Conservation (phyloP, 1,140 invertebrate species). For the Plectrocnemia conspersa region DNA sequence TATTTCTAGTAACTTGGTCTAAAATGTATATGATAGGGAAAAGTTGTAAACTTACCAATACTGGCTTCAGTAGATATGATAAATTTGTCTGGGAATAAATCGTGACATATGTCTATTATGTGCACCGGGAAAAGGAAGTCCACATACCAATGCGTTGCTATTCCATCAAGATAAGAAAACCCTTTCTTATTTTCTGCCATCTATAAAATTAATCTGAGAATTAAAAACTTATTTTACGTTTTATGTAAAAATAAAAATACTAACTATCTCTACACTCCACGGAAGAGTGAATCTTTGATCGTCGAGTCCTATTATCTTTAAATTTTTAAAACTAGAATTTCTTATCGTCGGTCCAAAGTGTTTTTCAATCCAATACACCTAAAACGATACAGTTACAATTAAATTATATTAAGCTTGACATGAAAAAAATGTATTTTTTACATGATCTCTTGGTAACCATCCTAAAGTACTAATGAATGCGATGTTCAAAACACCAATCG, state of each 20-base stretch:
- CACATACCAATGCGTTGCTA: constrained; percentile 71
- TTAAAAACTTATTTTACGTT: no score
- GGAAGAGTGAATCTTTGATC: constrained; percentile 62
- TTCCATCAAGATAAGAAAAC: constrained; percentile 61
- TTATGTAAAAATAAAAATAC: no score
- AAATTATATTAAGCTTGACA: no score
- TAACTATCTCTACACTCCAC: constrained; percentile 60
- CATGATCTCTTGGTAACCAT: constrained; percentile 59
- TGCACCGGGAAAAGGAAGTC: constrained; percentile 50
- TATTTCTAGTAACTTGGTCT: no score
- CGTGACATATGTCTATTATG: constrained; percentile 53
- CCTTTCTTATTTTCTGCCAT: constrained; percentile 43
- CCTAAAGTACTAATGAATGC: constrained; percentile 69
- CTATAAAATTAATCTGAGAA: constrained; percentile 30
- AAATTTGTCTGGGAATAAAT: constrained; percentile 62
- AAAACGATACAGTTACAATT: constrained; percentile 31
- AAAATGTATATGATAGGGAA: no score
- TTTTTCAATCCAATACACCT: constrained; percentile 59
- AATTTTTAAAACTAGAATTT: constrained; percentile 50
- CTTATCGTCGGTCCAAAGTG: constrained; percentile 63
- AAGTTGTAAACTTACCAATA: constrained; percentile 24
- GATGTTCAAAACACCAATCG: constrained; percentile 55
- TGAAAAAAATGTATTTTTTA: no score
- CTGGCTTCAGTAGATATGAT: constrained; percentile 72
- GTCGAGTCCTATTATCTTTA: constrained; percentile 63